Evolutionary conservation across 2,888 invertebrate genomes (phyloP), one percentile per base, ranked within the genome.

Genomic region (Anagyrus pseudococci): DNA sequence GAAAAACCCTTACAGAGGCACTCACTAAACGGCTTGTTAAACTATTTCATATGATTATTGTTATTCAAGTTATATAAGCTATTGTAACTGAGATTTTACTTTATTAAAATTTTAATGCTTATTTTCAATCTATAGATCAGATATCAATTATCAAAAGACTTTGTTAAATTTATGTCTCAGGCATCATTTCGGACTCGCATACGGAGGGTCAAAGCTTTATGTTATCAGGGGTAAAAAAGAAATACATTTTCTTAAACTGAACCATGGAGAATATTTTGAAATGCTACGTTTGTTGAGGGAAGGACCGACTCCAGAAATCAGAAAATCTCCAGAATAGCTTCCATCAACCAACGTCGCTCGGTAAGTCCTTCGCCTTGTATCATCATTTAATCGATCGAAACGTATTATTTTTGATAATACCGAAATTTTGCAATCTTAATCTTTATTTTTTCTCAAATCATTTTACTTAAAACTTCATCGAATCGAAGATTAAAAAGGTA

Each of bases 1-100:
- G 71, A 80, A 80, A 75, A 80, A 79, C 80, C 80, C 80, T 79
- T 72, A 80, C 80, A 76, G 76, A 81, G 79, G 80, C 79, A 79
- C 75, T 73, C 78, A 80, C 79, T 77, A 56, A 68, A 70, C 75
- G 77, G 75, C 57, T 57, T 19, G 25, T 60, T 20, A 4, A 26
- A n/a, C 15, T 26, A 23, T n/a, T 17, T 6, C 19, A 19, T 43
- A 26, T 50, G 6, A 40, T 53, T 60, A 29, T 47, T 47, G 13
- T 25, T 10, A 4, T 29, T 33, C 17, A 29, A n/a, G 26, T 22
- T 2, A n/a, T 37, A 26, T 48, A n/a, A 33, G 19, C 20, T 37
- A 44, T 23, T 46, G 19, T 40, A 13, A 43, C 22, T 46, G 13
- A 23, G 40, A 10, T 40, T 48, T 17, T 20, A 33, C 10, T 7